Base-by-base conservation (phyloP, 1,140 invertebrate species). In the Rhopalosiphum maidis region DNA sequence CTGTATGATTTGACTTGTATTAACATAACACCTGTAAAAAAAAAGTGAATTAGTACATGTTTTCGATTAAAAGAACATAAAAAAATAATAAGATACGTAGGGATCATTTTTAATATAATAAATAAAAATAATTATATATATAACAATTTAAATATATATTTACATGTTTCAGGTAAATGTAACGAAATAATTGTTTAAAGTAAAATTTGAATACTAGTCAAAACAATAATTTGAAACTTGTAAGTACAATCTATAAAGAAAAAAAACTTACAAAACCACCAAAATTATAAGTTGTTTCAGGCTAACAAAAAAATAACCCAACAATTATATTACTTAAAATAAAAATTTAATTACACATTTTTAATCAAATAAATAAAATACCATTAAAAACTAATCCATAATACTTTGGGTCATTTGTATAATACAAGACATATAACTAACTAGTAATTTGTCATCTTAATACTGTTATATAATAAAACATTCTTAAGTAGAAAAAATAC, bases 121-220 rank as follows among this genome's bases (percentile, higher is more conserved):
- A 91, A 91, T 48, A 83, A 82, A 48, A 83, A 91, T 35, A 91
- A 91, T 55, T 82, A 48, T 82, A 91, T 82, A 91, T 86, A 93
- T 93, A 93, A 93, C 91, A 93, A 93, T 86, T 93, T 86, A 93
- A 86, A 93, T 86, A 85, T 93, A 93, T 93, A 93, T 93, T 93
- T 93, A 93, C 91, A 93, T 37, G 35, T 85, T 85, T 93, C 77
- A 93, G 82, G 46, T 86, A 93, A 92, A 93, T 93, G 91, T 93
- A 93, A 93, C 82, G 91, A 93, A 93, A 93, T 86, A 93, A 86
- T 93, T 92, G 60, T 85, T 85, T 68, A 25, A 86, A 55, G 91
- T 93, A 86, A 86, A 93, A 93, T 93, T 93, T 86, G 48, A 93
- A 93, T 93, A 85, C 30, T 93, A 93, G 25, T 93, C 82, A 93